Evolutionary conservation across 2,113 vertebrate genomes (phyloP), one percentile per base, ranked within the genome.

Genomic region (Nycticebus coucang): DNA sequence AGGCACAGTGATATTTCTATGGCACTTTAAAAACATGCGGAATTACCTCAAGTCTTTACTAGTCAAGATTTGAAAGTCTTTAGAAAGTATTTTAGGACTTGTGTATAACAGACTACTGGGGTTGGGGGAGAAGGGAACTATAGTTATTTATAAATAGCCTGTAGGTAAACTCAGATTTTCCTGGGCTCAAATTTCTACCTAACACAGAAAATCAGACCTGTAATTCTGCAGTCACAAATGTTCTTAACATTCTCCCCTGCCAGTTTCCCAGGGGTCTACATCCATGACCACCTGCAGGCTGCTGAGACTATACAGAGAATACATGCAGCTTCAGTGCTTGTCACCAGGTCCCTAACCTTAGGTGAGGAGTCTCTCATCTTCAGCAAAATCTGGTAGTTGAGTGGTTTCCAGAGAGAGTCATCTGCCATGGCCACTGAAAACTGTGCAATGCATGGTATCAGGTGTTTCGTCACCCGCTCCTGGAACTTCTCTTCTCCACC

Each of bases 311-410:
- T 4, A 2, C 4, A 2, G 28, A 14, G 28, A 59, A 33, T 6
- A 22, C 1, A 5, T 1, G 4, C 30, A 33, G 33, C n/a, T 22
- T 7, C 9, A 1, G 21, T 7, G 28, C n/a, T 41, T 9, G 41
- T 22, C 1, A 30, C 77, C 30, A 11, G 13, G 68, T 3, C 74
- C 69, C 98, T 95, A 6, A 99, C 99, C 99, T 99, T 99, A 77
- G 99, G 75, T 10, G 99, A 98, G 0, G 75, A 53, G 97, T 99
- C 99, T 69, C 99, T 98, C 12, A 98, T 99, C 98, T 99, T 99
- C 37, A 99, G 98, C 30, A 99, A 98, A 95, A 99, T 98, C 96
- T 99, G 99, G 97, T 99, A 99, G 98, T 99, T 99, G 12, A 99
- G 98, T 3, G 98, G 99, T 94, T 99, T 99, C 99, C 99, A 99